Evolutionary conservation across 2,113 vertebrate genomes (phyloP).

Genomic region (Neopipo cinnamomea): DNA sequence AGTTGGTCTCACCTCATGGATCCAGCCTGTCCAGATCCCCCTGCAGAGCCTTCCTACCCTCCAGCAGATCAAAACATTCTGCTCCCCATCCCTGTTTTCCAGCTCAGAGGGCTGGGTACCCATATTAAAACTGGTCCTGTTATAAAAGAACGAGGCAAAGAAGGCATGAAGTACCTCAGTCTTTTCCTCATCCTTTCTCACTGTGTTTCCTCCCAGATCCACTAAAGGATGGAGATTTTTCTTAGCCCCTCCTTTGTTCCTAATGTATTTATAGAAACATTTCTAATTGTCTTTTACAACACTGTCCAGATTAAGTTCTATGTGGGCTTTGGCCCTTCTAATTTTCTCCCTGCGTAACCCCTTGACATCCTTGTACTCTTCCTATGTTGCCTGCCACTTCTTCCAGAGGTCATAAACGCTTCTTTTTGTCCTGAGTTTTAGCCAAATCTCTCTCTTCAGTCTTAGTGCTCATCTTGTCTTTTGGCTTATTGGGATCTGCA

Average conservation of each 20-base stretch:
- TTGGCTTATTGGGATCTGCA: rapidly evolving
- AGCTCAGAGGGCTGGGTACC: neutral
- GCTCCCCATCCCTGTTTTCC: neutral
- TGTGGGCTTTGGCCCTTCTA: neutral
- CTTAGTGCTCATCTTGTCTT: neutral
- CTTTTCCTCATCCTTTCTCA: neutral
- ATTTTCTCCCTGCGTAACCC: neutral
- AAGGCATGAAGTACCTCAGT: neutral
- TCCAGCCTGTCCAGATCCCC: neutral
- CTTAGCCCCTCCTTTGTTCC: neutral
- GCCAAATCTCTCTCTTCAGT: neutral
- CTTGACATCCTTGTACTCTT: neutral
- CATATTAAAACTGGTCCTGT: neutral
- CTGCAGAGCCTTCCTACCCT: neutral
- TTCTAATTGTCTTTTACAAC: neutral
- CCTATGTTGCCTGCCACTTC: neutral
- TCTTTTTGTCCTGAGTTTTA: neutral
- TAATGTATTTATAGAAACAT: neutral
- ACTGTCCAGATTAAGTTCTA: neutral
- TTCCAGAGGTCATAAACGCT: neutral
- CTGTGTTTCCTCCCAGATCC: rapidly evolving
- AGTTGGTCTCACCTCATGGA: neutral
- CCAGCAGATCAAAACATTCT: neutral
- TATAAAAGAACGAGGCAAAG: neutral
- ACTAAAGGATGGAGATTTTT: neutral